Base-by-base conservation (phyloP, 2,888 invertebrate species). In the Orthosia gothica region DNA sequence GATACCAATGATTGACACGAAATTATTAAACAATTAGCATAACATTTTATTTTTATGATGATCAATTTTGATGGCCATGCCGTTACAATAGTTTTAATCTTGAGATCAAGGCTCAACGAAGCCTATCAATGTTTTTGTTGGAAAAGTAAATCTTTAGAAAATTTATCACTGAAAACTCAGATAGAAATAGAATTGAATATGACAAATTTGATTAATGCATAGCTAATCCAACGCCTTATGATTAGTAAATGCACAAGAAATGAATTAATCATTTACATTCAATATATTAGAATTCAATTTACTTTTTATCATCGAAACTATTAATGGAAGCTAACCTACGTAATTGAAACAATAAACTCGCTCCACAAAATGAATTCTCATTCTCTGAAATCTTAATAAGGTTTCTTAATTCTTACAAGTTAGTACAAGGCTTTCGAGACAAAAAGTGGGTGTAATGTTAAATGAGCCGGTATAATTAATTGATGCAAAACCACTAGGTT, bases 81-180 rank as follows among this genome's bases (percentile, higher is more conserved):
- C 67, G 52, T 79, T 81, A 81, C 75, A 78, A 77, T 76, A 68
- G 54, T 69, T 72, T 77, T 71, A 65, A 84, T 85, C 81, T 86
- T 76, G 77, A 86, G 88, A 87, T 84, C 86, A 87, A 87, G 88
- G 87, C 57, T 71, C 32, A 52, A 67, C 68, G 57, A 74, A 74
- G 75, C 81, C 61, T 77, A 68, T 73, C 50, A 81, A 69, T 71
- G 75, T 87, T 81, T 79, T 63, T 80, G 47, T 55, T 54, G 11
- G 12, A 15, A 55, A 62, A 66, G 9, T 40, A 23, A 63, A 70
- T 59, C 4, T 16, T 26, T 20, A 16, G 15, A 69, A 74, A 74
- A 9, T n/a, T 5, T 0, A n/a, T 58, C n/a, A 1, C 16, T 52
- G 58, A 54, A 26, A 3, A 61, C 11, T 61, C 26, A 13, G 12